Conservation (phyloP, 2,797 vertebrate species). For the Eurystomus glaucurus region DNA sequence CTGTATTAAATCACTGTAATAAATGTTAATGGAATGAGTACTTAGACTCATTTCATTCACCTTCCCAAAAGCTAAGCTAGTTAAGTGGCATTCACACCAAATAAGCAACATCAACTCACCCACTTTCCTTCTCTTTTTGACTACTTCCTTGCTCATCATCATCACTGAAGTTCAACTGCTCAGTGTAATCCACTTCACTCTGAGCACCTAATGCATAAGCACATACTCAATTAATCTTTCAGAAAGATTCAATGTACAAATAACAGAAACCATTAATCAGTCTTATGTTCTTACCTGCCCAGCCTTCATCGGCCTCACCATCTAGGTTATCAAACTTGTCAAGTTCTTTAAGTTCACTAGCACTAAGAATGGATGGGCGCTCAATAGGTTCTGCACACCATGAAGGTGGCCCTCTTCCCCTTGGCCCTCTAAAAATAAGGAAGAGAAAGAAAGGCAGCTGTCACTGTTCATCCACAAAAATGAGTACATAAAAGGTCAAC, state of each 20-base stretch:
- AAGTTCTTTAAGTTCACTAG: slow-evolving; percentile 97
- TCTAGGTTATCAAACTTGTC: slow-evolving; percentile 96
- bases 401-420: slow-evolving; percentile 87
- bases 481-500: neutral
- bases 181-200: slow-evolving; percentile 98
- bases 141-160: slow-evolving; percentile 95
- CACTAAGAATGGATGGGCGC: slow-evolving; percentile 95
- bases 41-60: neutral
- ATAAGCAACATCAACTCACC: slow-evolving; percentile 81
- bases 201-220: slow-evolving; percentile 90
- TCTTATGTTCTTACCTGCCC: slow-evolving; percentile 91
- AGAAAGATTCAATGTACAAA: neutral
- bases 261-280: neutral
- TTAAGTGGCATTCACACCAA: neutral
- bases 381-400: slow-evolving; percentile 92
- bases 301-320: slow-evolving; percentile 96
- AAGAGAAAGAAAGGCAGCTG: neutral
- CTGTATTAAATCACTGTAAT: neutral
- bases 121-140: slow-evolving; percentile 92
- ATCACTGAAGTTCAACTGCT: slow-evolving; percentile 98
- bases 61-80: neutral
- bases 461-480: neutral
- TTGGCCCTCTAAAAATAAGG: slow-evolving; percentile 83
- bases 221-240: neutral
- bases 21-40: neutral